Percentiles rank a stretch among this genome's conserved stretches.
Conservation (phyloP, 2,797 vertebrate species). For the Amblyraja radiata region DNA sequence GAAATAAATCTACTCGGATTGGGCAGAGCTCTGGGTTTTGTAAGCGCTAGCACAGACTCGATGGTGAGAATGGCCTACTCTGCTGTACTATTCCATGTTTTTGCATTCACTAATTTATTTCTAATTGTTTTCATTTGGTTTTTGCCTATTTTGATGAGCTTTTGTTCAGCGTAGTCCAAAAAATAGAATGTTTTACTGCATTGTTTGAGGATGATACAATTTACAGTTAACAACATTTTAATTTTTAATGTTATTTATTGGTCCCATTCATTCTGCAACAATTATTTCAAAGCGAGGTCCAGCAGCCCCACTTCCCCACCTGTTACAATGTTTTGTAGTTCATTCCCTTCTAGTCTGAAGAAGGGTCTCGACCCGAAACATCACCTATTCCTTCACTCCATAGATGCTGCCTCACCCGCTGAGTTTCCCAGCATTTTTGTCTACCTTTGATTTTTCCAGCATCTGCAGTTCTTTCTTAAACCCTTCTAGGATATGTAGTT, state of each 20-base stretch:
- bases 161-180: neutral
- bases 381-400: too few relatives aligned
- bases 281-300: neutral
- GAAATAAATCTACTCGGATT: too few relatives aligned
- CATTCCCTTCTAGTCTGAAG: neutral
- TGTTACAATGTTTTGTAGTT: neutral
- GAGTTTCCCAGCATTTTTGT: too few relatives aligned
- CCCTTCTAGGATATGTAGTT: neutral
- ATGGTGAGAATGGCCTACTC: too few relatives aligned
- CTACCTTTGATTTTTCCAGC: too few relatives aligned
- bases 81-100: too few relatives aligned
- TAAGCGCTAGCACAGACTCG: too few relatives aligned
- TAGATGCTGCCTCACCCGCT: too few relatives aligned
- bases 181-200: neutral
- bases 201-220: neutral
- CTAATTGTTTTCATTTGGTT: neutral
- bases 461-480: too few relatives aligned
- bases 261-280: too few relatives aligned
- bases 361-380: too few relatives aligned
- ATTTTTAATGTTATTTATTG: neutral
- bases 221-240: neutral
- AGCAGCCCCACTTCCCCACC: neutral
- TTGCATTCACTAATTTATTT: neutral
- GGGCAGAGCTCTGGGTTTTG: too few relatives aligned
- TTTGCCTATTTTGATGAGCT: neutral